A percentile compares a stretch with the other conserved stretches of the same genome.
These are phyloP conservation scores for Apaloderma vittatum DNA, from an alignment of 2,113 vertebrate genomes.

Conservation along the genomic window DNA sequence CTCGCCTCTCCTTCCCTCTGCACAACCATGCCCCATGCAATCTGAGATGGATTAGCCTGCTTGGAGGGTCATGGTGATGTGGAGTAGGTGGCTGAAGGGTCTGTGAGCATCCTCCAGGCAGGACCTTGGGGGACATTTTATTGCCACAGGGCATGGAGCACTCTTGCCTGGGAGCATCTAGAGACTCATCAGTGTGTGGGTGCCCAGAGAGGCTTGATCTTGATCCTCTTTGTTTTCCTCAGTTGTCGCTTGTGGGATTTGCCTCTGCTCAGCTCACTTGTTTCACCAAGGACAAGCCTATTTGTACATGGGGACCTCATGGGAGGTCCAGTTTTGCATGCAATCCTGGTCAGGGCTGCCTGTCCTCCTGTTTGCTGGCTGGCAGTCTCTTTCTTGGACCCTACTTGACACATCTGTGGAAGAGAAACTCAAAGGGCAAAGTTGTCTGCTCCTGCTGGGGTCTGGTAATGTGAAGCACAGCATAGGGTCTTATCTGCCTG, in stretches of 20 bases:
- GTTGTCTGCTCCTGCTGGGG: neutral
- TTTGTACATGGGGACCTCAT: neutral
- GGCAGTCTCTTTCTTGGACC: neutral
- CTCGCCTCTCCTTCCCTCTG: neutral
- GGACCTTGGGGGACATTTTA: neutral
- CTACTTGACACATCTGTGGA: neutral
- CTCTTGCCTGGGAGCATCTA: neutral
- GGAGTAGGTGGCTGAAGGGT: neutral
- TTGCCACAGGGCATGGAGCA: neutral
- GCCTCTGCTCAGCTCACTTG: neutral
- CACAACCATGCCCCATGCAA: accelerated
- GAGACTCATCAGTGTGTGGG: accelerated
- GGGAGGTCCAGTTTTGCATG: neutral
- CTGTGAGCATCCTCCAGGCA: neutral
- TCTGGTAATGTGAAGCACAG: neutral
- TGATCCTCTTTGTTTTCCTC: neutral
- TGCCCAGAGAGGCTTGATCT: neutral
- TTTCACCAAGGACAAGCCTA: neutral
- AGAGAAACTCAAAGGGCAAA: neutral
- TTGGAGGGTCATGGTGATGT: accelerated
- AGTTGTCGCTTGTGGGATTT: neutral
- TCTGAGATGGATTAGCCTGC: neutral
- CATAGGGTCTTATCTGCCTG: accelerated
- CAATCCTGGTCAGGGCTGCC: neutral
- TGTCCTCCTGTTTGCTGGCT: neutral